A percentile compares a stretch with the other conserved stretches of the same genome.
These are phyloP conservation scores for Phaonia tiefii DNA, from an alignment of 2,888 invertebrate genomes.

Conservation along the genomic window DNA sequence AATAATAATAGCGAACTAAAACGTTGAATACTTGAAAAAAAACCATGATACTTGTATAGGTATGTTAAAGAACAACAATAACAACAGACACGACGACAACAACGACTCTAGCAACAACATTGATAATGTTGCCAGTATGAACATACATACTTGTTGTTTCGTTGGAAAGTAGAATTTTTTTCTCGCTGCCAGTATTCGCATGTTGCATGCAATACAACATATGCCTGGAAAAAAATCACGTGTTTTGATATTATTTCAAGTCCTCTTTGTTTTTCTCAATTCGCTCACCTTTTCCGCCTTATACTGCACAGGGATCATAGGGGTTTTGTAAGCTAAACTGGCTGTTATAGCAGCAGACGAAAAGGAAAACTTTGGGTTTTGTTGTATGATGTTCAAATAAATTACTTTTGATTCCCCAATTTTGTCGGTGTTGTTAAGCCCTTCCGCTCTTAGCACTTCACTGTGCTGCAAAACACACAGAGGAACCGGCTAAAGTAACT, in stretches of 20 bases:
- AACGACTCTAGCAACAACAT: slow-evolving; percentile 45
- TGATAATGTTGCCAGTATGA: slow-evolving; percentile 35
- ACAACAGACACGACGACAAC: slow-evolving; percentile 22
- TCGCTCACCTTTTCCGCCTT: neutral
- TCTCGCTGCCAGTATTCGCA: slow-evolving; percentile 64
- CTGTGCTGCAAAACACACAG: neutral
- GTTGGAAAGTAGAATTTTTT: slow-evolving; percentile 1
- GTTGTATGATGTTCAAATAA: slow-evolving; percentile 55
- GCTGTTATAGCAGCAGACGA: slow-evolving; percentile 23
- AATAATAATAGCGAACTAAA: slow-evolving; percentile 42
- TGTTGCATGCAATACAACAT: slow-evolving; percentile 66
- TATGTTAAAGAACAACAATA: slow-evolving; percentile 31
- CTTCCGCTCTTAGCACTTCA: slow-evolving; percentile 65
- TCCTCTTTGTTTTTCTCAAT: slow-evolving; percentile 33
- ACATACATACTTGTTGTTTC: slow-evolving; percentile 44
- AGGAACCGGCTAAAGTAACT: neutral
- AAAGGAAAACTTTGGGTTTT: slow-evolving; percentile 13
- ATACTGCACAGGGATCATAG: too few relatives aligned
- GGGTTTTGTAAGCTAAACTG: too few relatives aligned
- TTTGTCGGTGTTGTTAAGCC: slow-evolving; percentile 65
- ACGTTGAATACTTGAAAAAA: slow-evolving; percentile 47
- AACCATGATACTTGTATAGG: slow-evolving; percentile 55
- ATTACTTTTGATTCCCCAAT: slow-evolving; percentile 67
- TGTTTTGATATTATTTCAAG: slow-evolving; percentile 50
- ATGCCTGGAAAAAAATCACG: slow-evolving; percentile 64